phyloP scores from a whole-genome alignment of 2,888 invertebrate species.

The Dryococelus australis region DNA sequence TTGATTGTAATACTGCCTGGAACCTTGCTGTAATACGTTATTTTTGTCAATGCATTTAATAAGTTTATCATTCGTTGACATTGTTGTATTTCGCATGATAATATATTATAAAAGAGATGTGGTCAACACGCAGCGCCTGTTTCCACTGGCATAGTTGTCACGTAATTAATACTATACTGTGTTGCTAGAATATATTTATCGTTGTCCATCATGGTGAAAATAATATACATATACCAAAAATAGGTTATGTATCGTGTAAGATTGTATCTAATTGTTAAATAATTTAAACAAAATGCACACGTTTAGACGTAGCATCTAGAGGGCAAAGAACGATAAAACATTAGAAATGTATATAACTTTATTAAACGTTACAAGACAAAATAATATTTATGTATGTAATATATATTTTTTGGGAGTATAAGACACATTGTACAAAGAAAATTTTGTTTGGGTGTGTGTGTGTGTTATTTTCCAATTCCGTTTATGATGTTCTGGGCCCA shows the following conservation, averaged over 20 bases:
- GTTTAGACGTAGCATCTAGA: conserved; percentile 5
- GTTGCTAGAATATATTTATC: conserved; percentile 11
- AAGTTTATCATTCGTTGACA: not conserved
- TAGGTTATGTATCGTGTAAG: conserved; percentile 2
- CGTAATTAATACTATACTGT: not conserved
- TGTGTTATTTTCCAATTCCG: conserved; percentile 30
- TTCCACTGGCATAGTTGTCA: not conserved
- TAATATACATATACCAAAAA: not conserved
- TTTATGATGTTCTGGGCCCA: conserved; percentile 25
- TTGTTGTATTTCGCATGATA: not conserved
- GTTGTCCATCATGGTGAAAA: not conserved
- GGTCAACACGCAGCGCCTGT: not conserved
- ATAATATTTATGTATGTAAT: conserved; percentile 44
- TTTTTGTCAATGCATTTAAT: not conserved
- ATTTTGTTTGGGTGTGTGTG: conserved; percentile 22
- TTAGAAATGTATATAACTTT: conserved; percentile 37
- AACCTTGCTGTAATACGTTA: not conserved
- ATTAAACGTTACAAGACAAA: conserved; percentile 33
- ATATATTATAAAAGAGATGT: not conserved
- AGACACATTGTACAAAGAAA: conserved; percentile 37
- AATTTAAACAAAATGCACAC: not conserved
- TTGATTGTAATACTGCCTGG: not conserved
- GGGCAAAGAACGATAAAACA: conserved; percentile 23
- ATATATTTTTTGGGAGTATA: conserved; percentile 45
- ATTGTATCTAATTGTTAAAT: conserved; percentile 16